These are phyloP conservation scores for Erethizon dorsatum DNA, from an alignment of 2,797 vertebrate species.

Conservation along the genomic window DNA sequence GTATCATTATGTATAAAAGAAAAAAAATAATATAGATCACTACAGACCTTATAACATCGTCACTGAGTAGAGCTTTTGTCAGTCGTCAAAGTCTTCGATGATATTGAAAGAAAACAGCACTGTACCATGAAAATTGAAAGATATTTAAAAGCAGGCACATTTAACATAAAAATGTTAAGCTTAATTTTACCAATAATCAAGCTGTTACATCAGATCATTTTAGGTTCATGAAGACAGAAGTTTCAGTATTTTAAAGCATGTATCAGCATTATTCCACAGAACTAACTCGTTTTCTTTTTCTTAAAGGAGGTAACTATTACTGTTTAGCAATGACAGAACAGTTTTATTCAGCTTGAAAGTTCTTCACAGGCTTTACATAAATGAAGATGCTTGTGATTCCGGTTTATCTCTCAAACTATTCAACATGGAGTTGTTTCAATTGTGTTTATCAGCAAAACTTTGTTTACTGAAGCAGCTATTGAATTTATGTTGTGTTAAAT, in stretches of 20 bases:
- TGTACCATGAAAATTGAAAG: constrained; percentile 87
- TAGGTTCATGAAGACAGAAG: constrained; percentile 82
- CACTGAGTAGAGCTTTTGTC: constrained; percentile 82
- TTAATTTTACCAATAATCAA: constrained; percentile 86
- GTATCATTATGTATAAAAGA: constrained; percentile 92
- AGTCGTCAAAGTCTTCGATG: constrained; percentile 87
- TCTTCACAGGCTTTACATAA: constrained; percentile 88
- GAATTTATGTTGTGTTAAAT: constrained; percentile 90
- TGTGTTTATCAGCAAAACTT: constrained; percentile 91
- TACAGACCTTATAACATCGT: constrained; percentile 71
- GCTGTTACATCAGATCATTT: constrained; percentile 83
- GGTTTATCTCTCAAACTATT: constrained; percentile 89
- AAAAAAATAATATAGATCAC: constrained; percentile 60
- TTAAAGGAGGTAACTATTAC: constrained; percentile 88
- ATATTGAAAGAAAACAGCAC: constrained; percentile 84
- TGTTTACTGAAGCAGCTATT: constrained; percentile 91
- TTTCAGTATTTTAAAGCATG: constrained; percentile 90
- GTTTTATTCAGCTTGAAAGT: constrained; percentile 86
- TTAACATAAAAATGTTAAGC: constrained; percentile 81
- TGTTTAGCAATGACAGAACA: constrained; percentile 91
- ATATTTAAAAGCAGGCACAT: constrained; percentile 86
- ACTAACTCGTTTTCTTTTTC: constrained; percentile 85
- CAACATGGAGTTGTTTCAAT: constrained; percentile 89
- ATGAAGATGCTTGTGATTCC: constrained; percentile 85
- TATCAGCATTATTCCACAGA: constrained; percentile 84